A percentile compares a stretch with the other conserved stretches of the same genome.
Evolutionary conservation across 1,140 invertebrate species (phyloP).

Genomic region (Kradibia gibbosae): DNA sequence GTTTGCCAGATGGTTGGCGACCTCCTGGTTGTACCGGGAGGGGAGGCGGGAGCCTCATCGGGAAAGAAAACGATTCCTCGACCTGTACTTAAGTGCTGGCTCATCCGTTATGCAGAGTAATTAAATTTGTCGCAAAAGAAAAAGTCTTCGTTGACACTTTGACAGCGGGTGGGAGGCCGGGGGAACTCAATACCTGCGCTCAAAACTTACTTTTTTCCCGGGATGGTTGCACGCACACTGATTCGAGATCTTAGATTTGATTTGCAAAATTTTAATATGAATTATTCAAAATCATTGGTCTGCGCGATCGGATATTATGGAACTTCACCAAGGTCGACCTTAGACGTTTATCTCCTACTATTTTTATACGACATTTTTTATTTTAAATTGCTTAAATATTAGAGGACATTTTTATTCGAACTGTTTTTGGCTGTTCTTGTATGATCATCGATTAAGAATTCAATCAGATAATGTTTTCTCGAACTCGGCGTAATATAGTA

Average conservation of each 20-base stretch:
- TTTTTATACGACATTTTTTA: too few species aligned
- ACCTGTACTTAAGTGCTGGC: not conserved
- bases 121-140: not conserved
- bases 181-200: not conserved
- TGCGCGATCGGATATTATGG: not conserved
- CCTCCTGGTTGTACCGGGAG: too few species aligned
- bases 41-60: not conserved
- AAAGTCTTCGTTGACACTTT: constrained; percentile 5
- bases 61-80: not conserved
- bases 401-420: too few species aligned
- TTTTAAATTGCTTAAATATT: too few species aligned
- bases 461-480: too few species aligned
- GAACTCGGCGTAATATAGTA: too few species aligned
- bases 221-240: not conserved
- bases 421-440: too few species aligned
- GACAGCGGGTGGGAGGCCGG: not conserved
- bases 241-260: not conserved
- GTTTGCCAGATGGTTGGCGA: too few species aligned
- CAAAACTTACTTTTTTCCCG: not conserved
- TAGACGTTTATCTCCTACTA: too few species aligned
- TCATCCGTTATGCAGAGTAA: not conserved
- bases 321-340: too few species aligned
- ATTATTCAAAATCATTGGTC: not conserved
- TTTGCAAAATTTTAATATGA: not conserved
- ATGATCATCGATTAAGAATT: too few species aligned